Percentiles rank a stretch among this genome's conserved stretches.
phyloP scores from a whole-genome alignment of 2,888 invertebrate species.

The Plutella xylostella region DNA sequence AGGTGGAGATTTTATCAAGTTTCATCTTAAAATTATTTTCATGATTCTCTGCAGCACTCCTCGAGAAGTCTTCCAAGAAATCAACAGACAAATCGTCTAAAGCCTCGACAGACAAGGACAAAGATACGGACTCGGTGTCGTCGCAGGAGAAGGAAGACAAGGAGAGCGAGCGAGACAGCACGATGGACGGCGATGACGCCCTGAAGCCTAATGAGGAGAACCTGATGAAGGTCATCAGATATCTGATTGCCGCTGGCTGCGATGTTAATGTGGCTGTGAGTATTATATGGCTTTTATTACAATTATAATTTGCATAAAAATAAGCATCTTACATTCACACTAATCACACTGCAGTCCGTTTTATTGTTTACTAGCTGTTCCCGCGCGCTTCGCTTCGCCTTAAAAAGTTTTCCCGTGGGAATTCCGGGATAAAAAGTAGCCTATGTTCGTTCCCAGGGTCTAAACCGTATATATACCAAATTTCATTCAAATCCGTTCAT shows the following conservation, averaged over 20 bases:
- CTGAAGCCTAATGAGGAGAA: slow-evolving; percentile 33
- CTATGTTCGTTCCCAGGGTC: too few species aligned
- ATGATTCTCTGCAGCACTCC: slow-evolving; percentile 28
- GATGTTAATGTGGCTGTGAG: slow-evolving; percentile 79
- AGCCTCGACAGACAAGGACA: neutral
- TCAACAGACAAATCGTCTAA: slow-evolving; percentile 7
- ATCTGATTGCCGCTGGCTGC: slow-evolving; percentile 84
- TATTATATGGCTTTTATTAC: slow-evolving; percentile 10
- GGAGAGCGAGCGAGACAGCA: slow-evolving; percentile 17
- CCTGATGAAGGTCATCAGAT: slow-evolving; percentile 62
- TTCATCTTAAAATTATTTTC: too few species aligned
- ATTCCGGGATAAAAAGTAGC: too few species aligned
- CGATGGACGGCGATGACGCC: slow-evolving; percentile 13
- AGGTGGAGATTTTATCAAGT: too few species aligned
- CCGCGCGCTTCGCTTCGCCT: too few species aligned
- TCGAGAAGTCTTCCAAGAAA: slow-evolving; percentile 30
- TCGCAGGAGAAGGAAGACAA: slow-evolving; percentile 17
- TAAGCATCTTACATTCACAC: neutral
- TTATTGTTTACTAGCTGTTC: too few species aligned
- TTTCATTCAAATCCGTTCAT: too few species aligned
- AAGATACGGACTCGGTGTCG: slow-evolving; percentile 8
- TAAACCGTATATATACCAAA: too few species aligned
- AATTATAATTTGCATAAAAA: neutral
- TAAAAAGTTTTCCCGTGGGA: too few species aligned
- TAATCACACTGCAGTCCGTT: neutral